phyloP scores from a whole-genome alignment of 2,888 invertebrate species.

The Fragum fragum region DNA sequence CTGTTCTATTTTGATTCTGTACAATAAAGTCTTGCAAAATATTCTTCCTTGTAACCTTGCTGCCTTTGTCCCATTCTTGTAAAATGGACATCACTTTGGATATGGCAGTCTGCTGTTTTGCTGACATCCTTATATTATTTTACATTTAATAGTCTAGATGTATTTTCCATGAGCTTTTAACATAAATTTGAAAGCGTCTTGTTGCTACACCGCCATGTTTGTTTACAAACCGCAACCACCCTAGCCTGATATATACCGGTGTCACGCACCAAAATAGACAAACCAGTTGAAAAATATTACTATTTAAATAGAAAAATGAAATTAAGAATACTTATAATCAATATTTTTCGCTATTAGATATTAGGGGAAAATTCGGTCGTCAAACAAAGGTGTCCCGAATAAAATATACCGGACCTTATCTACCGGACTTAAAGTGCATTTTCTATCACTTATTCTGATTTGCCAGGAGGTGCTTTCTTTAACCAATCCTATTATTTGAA shows the following conservation, averaged over 20 bases:
- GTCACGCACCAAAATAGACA: neutral
- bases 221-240: slow-evolving; percentile 14
- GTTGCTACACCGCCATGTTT: slow-evolving; percentile 78
- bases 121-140: too few species aligned
- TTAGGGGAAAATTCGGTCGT: too few species aligned
- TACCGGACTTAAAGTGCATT: too few species aligned
- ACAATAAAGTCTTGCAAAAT: slow-evolving; percentile 85
- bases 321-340: too few species aligned
- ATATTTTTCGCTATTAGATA: too few species aligned
- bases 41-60: slow-evolving; percentile 82
- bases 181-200: slow-evolving; percentile 36
- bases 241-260: neutral
- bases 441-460: slow-evolving; percentile 5
- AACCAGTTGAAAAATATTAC: too few species aligned
- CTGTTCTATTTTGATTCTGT: slow-evolving; percentile 86
- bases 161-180: too few species aligned
- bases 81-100: slow-evolving; percentile 84
- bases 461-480: neutral
- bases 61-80: slow-evolving; percentile 86
- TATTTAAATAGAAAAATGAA: too few species aligned
- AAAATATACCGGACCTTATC: too few species aligned
- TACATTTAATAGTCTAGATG: too few species aligned
- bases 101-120: slow-evolving; percentile 85
- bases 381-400: too few species aligned
- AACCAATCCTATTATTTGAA: slow-evolving; percentile 31